Evolutionary conservation across 1,140 invertebrate species (phyloP).

Genomic region (Macrocentrus cingulum): DNA sequence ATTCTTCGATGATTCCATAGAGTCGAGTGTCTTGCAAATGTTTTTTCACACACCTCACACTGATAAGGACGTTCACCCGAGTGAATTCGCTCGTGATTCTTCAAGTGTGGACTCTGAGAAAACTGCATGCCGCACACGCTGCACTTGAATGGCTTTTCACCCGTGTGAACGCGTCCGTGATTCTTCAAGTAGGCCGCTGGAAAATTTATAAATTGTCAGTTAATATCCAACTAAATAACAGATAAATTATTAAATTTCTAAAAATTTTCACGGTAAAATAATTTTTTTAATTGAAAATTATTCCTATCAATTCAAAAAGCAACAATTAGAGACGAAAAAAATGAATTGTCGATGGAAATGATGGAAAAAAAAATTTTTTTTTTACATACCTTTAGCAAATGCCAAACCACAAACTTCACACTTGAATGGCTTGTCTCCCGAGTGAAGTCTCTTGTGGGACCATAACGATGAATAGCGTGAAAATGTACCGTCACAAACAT

Average conservation of each 20-base stretch:
- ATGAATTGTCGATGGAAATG: slow-evolving; percentile 66
- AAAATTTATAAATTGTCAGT: slow-evolving; percentile 15
- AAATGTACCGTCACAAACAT: slow-evolving; percentile 81
- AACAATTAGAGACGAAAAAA: slow-evolving; percentile 1
- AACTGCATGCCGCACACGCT: slow-evolving; percentile 87
- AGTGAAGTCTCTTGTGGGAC: slow-evolving; percentile 84
- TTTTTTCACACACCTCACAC: slow-evolving; percentile 89
- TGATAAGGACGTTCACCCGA: slow-evolving; percentile 87
- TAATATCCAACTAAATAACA: too few relatives aligned
- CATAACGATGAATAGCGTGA: slow-evolving; percentile 82
- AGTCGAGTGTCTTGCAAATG: slow-evolving; percentile 82
- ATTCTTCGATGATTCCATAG: slow-evolving; percentile 91
- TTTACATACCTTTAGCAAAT: slow-evolving; percentile 86
- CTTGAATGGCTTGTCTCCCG: slow-evolving; percentile 82
- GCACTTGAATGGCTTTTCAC: slow-evolving; percentile 85
- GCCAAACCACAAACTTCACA: slow-evolving; percentile 86
- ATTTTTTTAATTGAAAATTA: too few relatives aligned
- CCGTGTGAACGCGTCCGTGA: slow-evolving; percentile 80
- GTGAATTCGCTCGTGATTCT: slow-evolving; percentile 90
- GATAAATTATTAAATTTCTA: too few relatives aligned
- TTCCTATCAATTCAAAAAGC: too few relatives aligned
- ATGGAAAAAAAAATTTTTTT: slow-evolving; percentile 85
- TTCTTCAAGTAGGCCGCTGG: slow-evolving; percentile 86
- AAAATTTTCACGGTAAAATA: too few relatives aligned
- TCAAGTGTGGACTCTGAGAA: slow-evolving; percentile 85